Percentiles rank a stretch among this genome's conserved stretches.
phyloP scores from a whole-genome alignment of 2,113 vertebrate species.

The Gymnobelideus leadbeateri region DNA sequence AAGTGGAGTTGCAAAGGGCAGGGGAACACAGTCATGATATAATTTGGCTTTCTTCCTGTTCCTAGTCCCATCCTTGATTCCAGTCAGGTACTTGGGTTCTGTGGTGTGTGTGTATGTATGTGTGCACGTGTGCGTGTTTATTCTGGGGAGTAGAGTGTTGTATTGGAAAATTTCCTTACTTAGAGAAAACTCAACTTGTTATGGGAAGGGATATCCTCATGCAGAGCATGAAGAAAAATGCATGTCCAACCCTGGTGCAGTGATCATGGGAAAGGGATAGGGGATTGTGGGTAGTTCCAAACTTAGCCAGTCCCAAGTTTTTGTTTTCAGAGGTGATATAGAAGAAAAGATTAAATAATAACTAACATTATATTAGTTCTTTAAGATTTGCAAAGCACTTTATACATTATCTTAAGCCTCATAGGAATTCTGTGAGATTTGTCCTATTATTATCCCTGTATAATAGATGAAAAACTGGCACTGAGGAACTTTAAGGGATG shows the following conservation, averaged over 20 bases:
- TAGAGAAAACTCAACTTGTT: not conserved
- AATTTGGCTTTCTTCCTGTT: not conserved
- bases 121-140: not conserved
- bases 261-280: not conserved
- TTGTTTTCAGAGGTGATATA: not conserved
- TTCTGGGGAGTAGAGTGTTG: not conserved
- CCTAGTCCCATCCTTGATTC: not conserved
- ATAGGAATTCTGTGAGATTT: too few relatives aligned
- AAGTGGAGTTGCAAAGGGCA: not conserved
- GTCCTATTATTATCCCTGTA: too few relatives aligned
- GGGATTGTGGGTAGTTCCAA: not conserved
- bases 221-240: not conserved
- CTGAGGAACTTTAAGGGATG: too few relatives aligned
- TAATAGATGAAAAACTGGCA: too few relatives aligned
- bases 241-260: not conserved
- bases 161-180: not conserved
- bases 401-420: too few relatives aligned
- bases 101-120: not conserved
- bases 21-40: not conserved
- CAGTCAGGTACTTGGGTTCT: not conserved
- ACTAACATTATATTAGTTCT: not conserved
- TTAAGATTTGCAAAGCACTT: not conserved
- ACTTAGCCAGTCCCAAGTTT: not conserved
- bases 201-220: not conserved
- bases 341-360: not conserved